Percentiles rank a stretch among this genome's conserved stretches.
phyloP scores from a whole-genome alignment of 2,797 vertebrate genomes.

The Pachyuromys duprasi region DNA sequence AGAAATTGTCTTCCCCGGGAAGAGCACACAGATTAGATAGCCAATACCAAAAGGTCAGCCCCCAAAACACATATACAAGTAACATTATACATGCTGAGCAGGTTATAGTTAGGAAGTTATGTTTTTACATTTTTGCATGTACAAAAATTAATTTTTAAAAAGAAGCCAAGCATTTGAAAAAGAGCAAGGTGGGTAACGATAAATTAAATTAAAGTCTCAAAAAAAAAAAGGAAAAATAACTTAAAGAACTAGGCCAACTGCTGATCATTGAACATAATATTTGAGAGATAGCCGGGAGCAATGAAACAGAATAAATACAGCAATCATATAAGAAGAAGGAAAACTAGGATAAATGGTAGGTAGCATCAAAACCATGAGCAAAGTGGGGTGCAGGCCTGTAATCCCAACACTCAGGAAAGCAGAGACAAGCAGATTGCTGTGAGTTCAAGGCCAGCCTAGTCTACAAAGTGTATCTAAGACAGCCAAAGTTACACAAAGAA shows the following conservation, averaged over 20 bases:
- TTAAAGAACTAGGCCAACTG: constrained; percentile 32
- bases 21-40: too few species aligned
- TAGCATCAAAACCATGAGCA: background rate
- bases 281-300: background rate
- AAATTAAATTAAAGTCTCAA: background rate
- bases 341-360: background rate
- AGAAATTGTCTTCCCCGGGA: too few species aligned
- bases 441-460: too few species aligned
- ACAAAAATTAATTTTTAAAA: background rate
- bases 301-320: background rate
- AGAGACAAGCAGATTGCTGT: too few species aligned
- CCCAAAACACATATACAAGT: background rate
- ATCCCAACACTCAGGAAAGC: too few species aligned
- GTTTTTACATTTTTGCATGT: background rate
- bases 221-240: background rate
- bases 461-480: too few species aligned
- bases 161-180: background rate
- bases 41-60: background rate
- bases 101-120: background rate
- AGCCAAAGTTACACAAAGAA: too few species aligned
- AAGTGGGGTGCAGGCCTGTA: too few species aligned
- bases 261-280: constrained; percentile 42
- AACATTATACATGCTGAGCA: background rate
- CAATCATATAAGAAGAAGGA: constrained; percentile 37
- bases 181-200: background rate